These are phyloP conservation scores for Netelia inedita DNA, from an alignment of 2,888 invertebrate species.

Conservation along the genomic window DNA sequence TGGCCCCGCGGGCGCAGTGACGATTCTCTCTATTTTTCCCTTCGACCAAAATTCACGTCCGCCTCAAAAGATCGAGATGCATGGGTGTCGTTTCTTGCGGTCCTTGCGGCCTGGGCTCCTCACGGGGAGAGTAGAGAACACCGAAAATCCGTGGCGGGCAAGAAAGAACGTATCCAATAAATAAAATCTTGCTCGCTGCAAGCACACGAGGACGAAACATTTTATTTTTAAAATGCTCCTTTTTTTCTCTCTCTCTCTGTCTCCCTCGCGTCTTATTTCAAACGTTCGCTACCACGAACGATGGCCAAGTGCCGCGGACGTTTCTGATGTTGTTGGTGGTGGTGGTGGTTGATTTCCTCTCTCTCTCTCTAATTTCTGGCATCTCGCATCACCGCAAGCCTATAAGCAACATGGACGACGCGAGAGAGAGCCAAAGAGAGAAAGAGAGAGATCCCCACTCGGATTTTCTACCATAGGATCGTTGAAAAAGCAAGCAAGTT, in stretches of 20 bases:
- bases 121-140: slow-evolving; percentile 52
- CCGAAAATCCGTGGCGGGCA: slow-evolving; percentile 68
- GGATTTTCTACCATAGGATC: slow-evolving; percentile 52
- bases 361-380: slow-evolving; percentile 38
- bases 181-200: slow-evolving; percentile 78
- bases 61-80: slow-evolving; percentile 53
- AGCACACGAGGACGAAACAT: slow-evolving; percentile 68
- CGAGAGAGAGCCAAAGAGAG: slow-evolving; percentile 16
- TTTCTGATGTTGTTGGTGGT: slow-evolving; percentile 45
- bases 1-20: slow-evolving; percentile 53
- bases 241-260: slow-evolving; percentile 18
- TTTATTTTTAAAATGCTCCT: slow-evolving; percentile 33
- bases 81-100: slow-evolving; percentile 69
- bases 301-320: slow-evolving; percentile 59
- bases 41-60: slow-evolving; percentile 60
- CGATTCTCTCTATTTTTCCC: slow-evolving; percentile 70
- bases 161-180: slow-evolving; percentile 76
- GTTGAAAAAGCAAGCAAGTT: slow-evolving; percentile 65
- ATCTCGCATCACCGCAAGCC: slow-evolving; percentile 39
- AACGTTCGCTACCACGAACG: slow-evolving; percentile 66
- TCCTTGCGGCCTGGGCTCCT: slow-evolving; percentile 65
- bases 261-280: background rate
- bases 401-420: background rate
- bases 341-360: slow-evolving; percentile 54
- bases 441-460: slow-evolving; percentile 2